Evolutionary conservation across 92 coral and sea anemone species (phyloP), one percentile per base, ranked within the genome.

Genomic region (Porites cylindrica): DNA sequence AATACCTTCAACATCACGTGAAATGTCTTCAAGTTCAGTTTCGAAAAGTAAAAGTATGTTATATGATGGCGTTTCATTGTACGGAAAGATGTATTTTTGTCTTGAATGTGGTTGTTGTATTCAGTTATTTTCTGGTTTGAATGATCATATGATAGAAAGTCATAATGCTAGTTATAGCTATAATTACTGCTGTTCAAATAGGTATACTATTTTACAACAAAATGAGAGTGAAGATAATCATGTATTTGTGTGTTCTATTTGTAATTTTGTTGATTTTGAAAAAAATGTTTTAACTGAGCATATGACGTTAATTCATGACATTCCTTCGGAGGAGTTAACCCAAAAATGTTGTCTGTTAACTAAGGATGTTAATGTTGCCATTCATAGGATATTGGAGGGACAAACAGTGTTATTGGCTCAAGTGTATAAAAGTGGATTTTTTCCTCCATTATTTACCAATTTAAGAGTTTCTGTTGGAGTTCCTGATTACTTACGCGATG

Each of bases 301-400:
- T 20, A 60, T 78, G 82, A 47, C 70, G 10, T 10, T 60, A 59
- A 51, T 60, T 10, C 82, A 78, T 78, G 82, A 78, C 61, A 29
- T 78, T 59, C 54, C 70, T 16, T 64, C 70, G 0, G 70, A 64
- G 14, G 62, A 74, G 50, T 51, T 74, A 20, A 19, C 8, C 1
- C 29, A 11, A 54, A 51, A 74, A 19, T 51, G 10, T 74, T 8
- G 11, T 24, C 6, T n/a, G 7, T 5, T 2, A 14, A n/a, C 18
- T 60, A 51, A 51, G 52, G 21, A 8, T 12, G 18, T 59, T 24
- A 26, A 78, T 8, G n/a, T 77, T 12, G 58, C 20, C 12, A 56
- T 60, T 10, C 70, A 78, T n/a, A 60, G 29, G 24, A 32, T 78
- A 24, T 6, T 78, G 12, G 19, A 64, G 17, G 53, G 70, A 59